Conservation (phyloP, 2,113 vertebrate species). For the Salvelinus namaycush region DNA sequence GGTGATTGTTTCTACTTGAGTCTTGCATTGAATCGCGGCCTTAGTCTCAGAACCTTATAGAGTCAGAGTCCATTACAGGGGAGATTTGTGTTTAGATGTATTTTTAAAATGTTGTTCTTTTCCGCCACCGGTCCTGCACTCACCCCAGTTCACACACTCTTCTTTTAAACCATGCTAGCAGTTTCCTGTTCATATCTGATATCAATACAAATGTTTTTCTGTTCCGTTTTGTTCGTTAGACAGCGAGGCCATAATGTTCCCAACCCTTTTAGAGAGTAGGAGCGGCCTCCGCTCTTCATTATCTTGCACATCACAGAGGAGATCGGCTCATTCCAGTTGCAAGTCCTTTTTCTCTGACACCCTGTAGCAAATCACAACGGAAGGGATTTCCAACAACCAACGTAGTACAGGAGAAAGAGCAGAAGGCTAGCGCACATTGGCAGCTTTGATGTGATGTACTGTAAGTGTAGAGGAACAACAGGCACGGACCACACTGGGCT, state of each 20-base stretch:
- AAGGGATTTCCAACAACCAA: conserved; percentile 28
- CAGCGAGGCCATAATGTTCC: conserved; percentile 13
- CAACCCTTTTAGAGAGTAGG: conserved; percentile 15
- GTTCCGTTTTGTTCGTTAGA: conserved; percentile 23
- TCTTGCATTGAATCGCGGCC: too few relatives aligned
- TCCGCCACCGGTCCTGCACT: too few relatives aligned
- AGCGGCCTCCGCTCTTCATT: conserved; percentile 15
- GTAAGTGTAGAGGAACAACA: neutral
- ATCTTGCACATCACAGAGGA: conserved; percentile 17
- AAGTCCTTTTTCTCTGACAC: conserved; percentile 17
- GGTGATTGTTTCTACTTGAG: too few relatives aligned
- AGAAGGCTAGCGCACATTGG: neutral
- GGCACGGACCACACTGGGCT: neutral
- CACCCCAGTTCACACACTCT: too few relatives aligned
- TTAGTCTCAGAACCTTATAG: too few relatives aligned
- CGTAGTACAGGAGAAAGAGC: conserved; percentile 15
- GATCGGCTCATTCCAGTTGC: conserved; percentile 42
- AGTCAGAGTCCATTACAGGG: too few relatives aligned
- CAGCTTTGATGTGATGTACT: neutral
- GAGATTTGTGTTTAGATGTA: too few relatives aligned
- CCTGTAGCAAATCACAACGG: conserved; percentile 8
- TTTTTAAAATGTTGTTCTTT: too few relatives aligned
- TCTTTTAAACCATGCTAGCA: too few relatives aligned
- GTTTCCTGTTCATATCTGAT: neutral
- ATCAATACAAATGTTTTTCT: neutral